A percentile compares a stretch with the other conserved stretches of the same genome.
These are phyloP conservation scores for Anagyrus pseudococci DNA, from an alignment of 2,888 invertebrate species.

Conservation along the genomic window DNA sequence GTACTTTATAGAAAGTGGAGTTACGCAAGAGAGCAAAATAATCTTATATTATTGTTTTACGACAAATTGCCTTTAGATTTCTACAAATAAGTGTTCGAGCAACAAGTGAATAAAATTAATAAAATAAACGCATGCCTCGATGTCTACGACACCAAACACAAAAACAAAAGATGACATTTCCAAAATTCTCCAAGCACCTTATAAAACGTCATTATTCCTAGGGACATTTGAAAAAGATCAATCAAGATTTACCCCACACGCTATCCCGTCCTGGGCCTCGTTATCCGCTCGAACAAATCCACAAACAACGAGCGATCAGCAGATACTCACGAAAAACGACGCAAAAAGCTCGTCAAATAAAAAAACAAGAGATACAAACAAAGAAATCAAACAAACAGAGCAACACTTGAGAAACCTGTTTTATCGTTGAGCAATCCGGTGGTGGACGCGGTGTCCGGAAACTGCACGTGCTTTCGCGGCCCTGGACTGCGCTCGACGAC, in stretches of 20 bases:
- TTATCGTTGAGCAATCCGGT: not conserved
- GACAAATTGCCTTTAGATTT: not conserved
- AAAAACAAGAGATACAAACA: not conserved
- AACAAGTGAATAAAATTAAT: not conserved
- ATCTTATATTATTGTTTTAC: not conserved
- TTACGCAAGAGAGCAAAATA: not conserved
- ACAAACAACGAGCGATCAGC: no score
- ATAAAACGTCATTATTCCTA: not conserved
- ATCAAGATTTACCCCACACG: slow-evolving; percentile 14
- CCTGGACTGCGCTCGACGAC: slow-evolving; percentile 41
- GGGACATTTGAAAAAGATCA: not conserved
- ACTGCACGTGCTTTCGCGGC: slow-evolving; percentile 74
- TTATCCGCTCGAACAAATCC: not conserved
- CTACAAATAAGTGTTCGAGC: not conserved
- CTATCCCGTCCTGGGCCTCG: slow-evolving; percentile 1
- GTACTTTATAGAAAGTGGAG: no score
- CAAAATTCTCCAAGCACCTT: not conserved
- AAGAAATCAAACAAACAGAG: not conserved
- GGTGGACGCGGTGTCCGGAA: slow-evolving; percentile 64
- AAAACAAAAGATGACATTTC: not conserved
- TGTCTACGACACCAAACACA: not conserved
- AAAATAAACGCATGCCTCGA: not conserved
- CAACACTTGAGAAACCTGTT: not conserved
- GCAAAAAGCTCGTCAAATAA: not conserved
- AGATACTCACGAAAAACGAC: no score